Percentiles rank a stretch among this genome's conserved stretches.
These are phyloP conservation scores for Paragorgia papillata DNA, from an alignment of 92 coral and sea anemone species.

Conservation along the genomic window DNA sequence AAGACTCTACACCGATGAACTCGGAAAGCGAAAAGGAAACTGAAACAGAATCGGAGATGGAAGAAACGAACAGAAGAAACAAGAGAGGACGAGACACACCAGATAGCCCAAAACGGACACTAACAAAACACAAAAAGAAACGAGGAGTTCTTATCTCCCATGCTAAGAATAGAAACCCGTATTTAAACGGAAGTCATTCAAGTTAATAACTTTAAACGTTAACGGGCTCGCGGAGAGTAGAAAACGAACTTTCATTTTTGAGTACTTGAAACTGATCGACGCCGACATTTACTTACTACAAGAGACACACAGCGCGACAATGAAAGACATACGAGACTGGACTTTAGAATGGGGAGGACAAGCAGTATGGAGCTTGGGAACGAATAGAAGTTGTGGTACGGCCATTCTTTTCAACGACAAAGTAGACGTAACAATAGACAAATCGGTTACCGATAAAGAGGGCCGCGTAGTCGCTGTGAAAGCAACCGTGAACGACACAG, in stretches of 20 bases:
- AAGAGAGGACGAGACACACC: no score
- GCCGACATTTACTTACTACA: constrained; percentile 16
- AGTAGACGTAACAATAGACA: background rate
- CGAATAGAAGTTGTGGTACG: constrained; percentile 23
- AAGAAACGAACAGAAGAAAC: no score
- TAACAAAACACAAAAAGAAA: background rate
- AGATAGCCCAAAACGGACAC: no score
- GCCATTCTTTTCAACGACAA: constrained; percentile 16
- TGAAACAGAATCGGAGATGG: no score
- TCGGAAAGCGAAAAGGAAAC: no score
- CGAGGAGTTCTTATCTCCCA: background rate
- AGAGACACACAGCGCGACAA: constrained; percentile 15
- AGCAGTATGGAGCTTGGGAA: constrained; percentile 8
- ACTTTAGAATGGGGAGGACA: constrained; percentile 32
- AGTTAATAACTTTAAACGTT: constrained; percentile 21
- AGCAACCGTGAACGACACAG: background rate
- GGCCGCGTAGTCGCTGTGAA: constrained; percentile 33
- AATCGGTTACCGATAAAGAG: background rate
- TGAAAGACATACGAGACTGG: background rate
- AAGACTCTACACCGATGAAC: no score
- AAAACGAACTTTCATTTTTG: constrained; percentile 3
- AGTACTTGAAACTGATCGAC: background rate
- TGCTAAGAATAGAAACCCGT: background rate
- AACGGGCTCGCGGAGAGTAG: constrained; percentile 15
- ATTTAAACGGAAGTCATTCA: background rate